phyloP scores from a whole-genome alignment of 1,140 invertebrate species.

The Vanessa atalanta region DNA sequence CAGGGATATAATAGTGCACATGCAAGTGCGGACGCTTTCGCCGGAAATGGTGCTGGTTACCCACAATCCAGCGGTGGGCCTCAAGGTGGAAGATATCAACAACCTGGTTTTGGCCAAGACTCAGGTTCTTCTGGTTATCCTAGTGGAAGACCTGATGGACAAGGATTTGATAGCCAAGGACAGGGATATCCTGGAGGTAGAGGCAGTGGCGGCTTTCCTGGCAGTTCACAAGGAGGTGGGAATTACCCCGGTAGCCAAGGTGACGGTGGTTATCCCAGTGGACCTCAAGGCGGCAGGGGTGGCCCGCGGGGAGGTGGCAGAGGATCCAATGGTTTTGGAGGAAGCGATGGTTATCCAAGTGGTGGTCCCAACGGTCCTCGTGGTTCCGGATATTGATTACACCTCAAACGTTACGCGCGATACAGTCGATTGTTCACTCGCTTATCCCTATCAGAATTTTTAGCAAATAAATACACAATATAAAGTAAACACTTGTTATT shows the following conservation, averaged over 20 bases:
- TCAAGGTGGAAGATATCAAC: constrained; percentile 56
- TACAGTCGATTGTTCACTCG: neutral
- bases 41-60: constrained; percentile 49
- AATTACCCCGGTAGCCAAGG: constrained; percentile 29
- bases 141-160: constrained; percentile 42
- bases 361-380: constrained; percentile 68
- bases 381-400: constrained; percentile 69
- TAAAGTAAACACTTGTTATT: constrained; percentile 4
- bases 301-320: constrained; percentile 23
- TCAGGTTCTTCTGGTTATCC: constrained; percentile 44
- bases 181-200: constrained; percentile 25
- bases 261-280: constrained; percentile 28
- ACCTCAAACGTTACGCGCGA: neutral
- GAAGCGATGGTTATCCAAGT: constrained; percentile 65
- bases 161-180: constrained; percentile 23
- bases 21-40: constrained; percentile 55
- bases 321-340: constrained; percentile 27
- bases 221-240: constrained; percentile 16
- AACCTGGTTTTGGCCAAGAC: constrained; percentile 37
- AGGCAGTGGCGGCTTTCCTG: constrained; percentile 26
- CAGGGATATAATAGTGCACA: constrained; percentile 65
- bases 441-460: neutral
- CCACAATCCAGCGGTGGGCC: constrained; percentile 42
- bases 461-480: constrained; percentile 34
- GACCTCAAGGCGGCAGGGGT: constrained; percentile 36